Evolutionary conservation across 2,113 vertebrate genomes (phyloP).

Genomic region (Datnioides undecimradiatus): DNA sequence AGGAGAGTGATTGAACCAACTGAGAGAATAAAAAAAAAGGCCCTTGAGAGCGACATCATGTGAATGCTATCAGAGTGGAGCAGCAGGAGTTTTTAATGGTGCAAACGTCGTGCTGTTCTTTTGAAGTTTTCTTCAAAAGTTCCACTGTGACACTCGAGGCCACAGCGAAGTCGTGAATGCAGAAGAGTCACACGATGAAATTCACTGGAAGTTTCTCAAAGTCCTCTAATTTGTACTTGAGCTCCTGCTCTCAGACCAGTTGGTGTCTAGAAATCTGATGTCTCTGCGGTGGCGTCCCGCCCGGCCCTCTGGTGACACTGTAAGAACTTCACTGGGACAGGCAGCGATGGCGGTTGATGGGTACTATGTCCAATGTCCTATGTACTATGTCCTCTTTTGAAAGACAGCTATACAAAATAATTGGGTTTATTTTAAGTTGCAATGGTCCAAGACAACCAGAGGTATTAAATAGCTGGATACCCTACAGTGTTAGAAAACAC

Average conservation of each 20-base stretch:
- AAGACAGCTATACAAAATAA: too few species aligned
- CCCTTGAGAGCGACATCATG: slow-evolving; percentile 23
- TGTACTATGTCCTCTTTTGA: too few species aligned
- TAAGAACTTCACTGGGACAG: too few species aligned
- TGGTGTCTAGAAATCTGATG: background rate
- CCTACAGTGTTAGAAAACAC: too few species aligned
- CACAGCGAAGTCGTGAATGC: background rate
- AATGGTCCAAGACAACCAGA: too few species aligned
- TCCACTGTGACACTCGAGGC: background rate
- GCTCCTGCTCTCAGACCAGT: background rate
- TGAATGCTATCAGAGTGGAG: slow-evolving; percentile 23
- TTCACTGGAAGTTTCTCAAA: background rate
- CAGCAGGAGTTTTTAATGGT: slow-evolving; percentile 18
- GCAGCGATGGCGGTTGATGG: too few species aligned
- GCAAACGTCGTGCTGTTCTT: slow-evolving; percentile 15
- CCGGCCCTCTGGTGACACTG: too few species aligned
- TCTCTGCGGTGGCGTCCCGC: too few species aligned
- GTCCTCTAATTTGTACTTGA: background rate
- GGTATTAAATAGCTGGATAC: too few species aligned
- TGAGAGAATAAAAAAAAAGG: slow-evolving; percentile 22
- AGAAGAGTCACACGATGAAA: background rate
- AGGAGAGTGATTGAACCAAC: slow-evolving; percentile 18
- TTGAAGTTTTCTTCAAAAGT: slow-evolving; percentile 33
- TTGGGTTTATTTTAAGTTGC: too few species aligned
- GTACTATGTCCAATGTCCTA: too few species aligned